Evolutionary conservation across 1,140 invertebrate species (phyloP).

Genomic region (Trichogramma pretiosum): DNA sequence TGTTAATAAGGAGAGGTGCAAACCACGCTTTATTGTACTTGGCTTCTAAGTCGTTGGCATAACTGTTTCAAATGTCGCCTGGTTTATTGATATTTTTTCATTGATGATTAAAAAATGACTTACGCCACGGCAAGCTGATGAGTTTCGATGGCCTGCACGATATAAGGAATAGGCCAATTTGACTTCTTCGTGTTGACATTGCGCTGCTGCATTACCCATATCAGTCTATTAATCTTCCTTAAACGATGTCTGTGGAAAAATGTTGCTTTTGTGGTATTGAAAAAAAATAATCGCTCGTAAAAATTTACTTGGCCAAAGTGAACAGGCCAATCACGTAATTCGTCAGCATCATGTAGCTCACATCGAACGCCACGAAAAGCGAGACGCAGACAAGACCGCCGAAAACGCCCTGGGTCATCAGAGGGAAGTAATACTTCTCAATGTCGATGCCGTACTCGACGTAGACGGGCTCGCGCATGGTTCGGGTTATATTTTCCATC

Average conservation of each 20-base stretch:
- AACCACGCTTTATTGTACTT: neutral
- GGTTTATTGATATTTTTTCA: too few species aligned
- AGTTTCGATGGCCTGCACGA: too few species aligned
- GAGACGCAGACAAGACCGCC: neutral
- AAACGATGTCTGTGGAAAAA: neutral
- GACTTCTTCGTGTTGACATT: too few species aligned
- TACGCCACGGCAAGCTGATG: too few species aligned
- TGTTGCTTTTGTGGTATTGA: neutral
- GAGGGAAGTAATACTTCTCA: constrained; percentile 6
- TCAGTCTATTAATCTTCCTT: neutral
- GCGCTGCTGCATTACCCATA: too few species aligned
- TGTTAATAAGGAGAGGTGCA: neutral
- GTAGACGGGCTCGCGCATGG: neutral
- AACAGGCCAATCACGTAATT: constrained; percentile 4
- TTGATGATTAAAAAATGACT: too few species aligned
- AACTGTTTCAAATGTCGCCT: too few species aligned
- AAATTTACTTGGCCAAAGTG: neutral
- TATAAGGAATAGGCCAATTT: too few species aligned
- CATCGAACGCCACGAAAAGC: neutral
- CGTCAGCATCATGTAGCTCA: constrained; percentile 1
- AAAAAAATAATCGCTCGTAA: neutral
- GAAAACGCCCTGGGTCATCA: constrained; percentile 5
- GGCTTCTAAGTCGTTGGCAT: neutral
- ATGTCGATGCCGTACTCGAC: constrained; percentile 6
- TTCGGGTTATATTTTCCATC: neutral